Evolutionary conservation across 2,113 vertebrate species (phyloP), one percentile per base, ranked within the genome.

Genomic region (Dipodomys ordii): DNA sequence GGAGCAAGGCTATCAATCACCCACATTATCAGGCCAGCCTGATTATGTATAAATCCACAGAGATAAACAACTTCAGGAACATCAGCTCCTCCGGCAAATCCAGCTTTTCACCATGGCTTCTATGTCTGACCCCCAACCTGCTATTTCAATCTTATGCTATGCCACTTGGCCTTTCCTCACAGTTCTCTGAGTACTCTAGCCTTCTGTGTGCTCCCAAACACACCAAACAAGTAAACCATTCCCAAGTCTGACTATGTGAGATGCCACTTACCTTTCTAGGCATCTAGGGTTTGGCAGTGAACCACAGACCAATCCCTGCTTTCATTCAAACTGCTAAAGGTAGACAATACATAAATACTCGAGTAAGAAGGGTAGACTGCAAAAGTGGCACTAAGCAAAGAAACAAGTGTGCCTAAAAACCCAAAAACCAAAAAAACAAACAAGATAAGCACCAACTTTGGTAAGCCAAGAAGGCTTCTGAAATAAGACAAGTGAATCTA

Each of bases 11-110:
- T 74, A 39, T 64, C 68, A 74, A 10, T 9, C 35, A 49, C 13
- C 20, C 11, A 71, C 27, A 72, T 88, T 1, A 64, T 8, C 35
- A 83, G 82, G 68, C 49, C 71, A 64, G 18, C 30, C 16, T 73
- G 35, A 27, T 20, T 3, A 35, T 32, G 7, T 5, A 80, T 28
- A 30, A 83, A 86, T 9, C 73, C 0, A 0, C 32, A 79, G 72
- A 91, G 79, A 77, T 6, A 4, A 92, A 87, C 7, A 27, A 68
- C 3, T 22, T 82, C 78, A 81, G 1, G 69, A 95, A 86, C 9
- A 78, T 16, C 16, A 92, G 78, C 53, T 44, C 46, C n/a, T 92
- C 57, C 49, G 69, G 49, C 22, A 90, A 90, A 69, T 53, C 77
- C n/a, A 78, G 8, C 3, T 16, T 65, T 23, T 92, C 44, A 7